A percentile compares a stretch with the other conserved stretches of the same genome.
phyloP scores from a whole-genome alignment of 2,888 invertebrate genomes.

The Hypsopygia costalis region DNA sequence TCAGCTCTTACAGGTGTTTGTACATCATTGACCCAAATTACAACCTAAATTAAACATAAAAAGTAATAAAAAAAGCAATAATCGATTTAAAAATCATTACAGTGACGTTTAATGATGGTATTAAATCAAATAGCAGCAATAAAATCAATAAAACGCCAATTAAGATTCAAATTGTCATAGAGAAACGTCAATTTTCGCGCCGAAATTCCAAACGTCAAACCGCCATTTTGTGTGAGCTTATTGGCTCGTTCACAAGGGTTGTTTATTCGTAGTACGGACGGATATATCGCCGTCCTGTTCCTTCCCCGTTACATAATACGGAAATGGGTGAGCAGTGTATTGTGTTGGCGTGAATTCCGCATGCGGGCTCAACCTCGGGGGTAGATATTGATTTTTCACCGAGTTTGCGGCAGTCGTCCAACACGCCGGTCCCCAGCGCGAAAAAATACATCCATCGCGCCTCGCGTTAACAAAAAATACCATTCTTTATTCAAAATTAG shows the following conservation, averaged over 20 bases:
- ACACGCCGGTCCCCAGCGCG: constrained; percentile 73
- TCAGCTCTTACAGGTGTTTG: not conserved
- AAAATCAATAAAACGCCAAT: constrained; percentile 57
- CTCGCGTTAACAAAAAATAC: constrained; percentile 54
- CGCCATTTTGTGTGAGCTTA: constrained; percentile 55
- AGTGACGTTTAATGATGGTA: constrained; percentile 29
- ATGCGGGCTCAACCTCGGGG: constrained; percentile 63
- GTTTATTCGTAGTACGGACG: constrained; percentile 38
- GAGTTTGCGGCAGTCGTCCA: constrained; percentile 75
- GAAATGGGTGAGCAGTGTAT: constrained; percentile 73
- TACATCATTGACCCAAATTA: not conserved
- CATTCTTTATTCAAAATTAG: constrained; percentile 43
- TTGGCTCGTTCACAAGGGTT: constrained; percentile 56
- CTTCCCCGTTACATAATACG: constrained; percentile 66
- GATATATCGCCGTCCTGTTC: constrained; percentile 52
- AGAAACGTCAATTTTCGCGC: constrained; percentile 73
- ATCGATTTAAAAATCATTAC: constrained; percentile 26
- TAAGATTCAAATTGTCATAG: constrained; percentile 46
- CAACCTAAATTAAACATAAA: not conserved
- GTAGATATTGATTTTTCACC: constrained; percentile 73
- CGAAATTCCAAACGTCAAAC: constrained; percentile 72
- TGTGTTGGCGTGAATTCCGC: constrained; percentile 64
- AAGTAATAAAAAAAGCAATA: constrained; percentile 4
- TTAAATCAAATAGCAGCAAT: constrained; percentile 49
- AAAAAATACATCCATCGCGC: constrained; percentile 68